A percentile compares a stretch with the other conserved stretches of the same genome.
These are phyloP conservation scores for Catamblyrhynchus diadema DNA, from an alignment of 2,797 vertebrate genomes.

Conservation along the genomic window DNA sequence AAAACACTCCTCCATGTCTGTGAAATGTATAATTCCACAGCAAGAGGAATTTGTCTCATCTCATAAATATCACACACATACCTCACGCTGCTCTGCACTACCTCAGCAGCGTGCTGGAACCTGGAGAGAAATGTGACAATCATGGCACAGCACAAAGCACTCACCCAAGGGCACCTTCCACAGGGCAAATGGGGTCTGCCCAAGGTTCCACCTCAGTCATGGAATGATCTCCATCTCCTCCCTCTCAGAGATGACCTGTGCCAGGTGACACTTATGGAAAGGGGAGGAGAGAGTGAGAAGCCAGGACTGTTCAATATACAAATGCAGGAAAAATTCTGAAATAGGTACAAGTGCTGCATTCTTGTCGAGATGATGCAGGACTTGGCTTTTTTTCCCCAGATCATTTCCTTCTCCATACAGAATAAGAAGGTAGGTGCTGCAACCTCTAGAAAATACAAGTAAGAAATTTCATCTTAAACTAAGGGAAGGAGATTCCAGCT, in stretches of 20 bases:
- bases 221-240: not conserved
- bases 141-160: not conserved
- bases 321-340: not conserved
- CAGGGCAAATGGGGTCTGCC: not conserved
- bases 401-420: not conserved
- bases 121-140: not conserved
- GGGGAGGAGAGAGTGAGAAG: not conserved
- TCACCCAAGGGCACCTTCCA: not conserved
- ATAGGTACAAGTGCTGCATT: not conserved
- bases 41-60: not conserved
- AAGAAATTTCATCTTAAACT: not conserved
- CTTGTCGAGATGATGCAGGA: not conserved
- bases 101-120: not conserved
- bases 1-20: not conserved
- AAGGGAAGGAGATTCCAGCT: not conserved
- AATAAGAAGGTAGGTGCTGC: not conserved
- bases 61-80: not conserved
- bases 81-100: rapidly evolving
- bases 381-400: not conserved
- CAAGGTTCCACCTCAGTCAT: not conserved
- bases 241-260: not conserved
- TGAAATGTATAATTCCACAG: not conserved
- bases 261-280: not conserved
- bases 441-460: not conserved
- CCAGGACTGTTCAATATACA: not conserved